Percentiles rank a stretch among this genome's conserved stretches.
Conservation (phyloP, 2,888 invertebrate species). For the Cremastinae sp. region DNA sequence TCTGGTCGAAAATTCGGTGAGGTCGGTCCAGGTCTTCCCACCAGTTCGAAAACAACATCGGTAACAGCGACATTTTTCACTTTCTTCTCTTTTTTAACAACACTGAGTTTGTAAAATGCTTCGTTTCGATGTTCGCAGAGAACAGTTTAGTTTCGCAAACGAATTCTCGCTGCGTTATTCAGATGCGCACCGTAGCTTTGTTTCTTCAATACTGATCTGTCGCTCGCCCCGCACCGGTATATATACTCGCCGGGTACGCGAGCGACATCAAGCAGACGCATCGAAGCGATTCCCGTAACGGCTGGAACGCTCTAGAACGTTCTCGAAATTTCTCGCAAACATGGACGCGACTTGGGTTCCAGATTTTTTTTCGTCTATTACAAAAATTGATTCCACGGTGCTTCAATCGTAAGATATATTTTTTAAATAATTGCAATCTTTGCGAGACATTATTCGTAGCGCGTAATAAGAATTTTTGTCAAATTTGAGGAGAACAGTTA, state of each 20-base stretch:
- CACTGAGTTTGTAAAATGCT: background rate
- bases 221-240: conserved; percentile 20
- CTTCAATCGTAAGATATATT: too few species aligned
- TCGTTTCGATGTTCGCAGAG: background rate
- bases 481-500: too few species aligned
- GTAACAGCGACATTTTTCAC: conserved; percentile 86
- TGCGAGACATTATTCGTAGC: too few species aligned
- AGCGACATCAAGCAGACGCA: conserved; percentile 5
- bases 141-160: too few species aligned
- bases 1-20: conserved; percentile 88
- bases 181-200: conserved; percentile 24
- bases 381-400: too few species aligned
- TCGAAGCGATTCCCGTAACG: background rate
- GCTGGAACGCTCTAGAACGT: conserved; percentile 16
- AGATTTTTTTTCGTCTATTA: too few species aligned
- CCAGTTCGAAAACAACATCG: conserved; percentile 91
- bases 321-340: conserved; percentile 16
- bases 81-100: conserved; percentile 4
- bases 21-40: conserved; percentile 89
- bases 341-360: background rate
- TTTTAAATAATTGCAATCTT: too few species aligned
- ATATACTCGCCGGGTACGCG: conserved; percentile 52
- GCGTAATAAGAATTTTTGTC: too few species aligned
- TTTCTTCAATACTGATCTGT: conserved; percentile 50
- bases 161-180: too few species aligned